Percentiles rank a stretch among this genome's conserved stretches.
phyloP scores from a whole-genome alignment of 2,797 vertebrate genomes.

The Girardinus metallicus region DNA sequence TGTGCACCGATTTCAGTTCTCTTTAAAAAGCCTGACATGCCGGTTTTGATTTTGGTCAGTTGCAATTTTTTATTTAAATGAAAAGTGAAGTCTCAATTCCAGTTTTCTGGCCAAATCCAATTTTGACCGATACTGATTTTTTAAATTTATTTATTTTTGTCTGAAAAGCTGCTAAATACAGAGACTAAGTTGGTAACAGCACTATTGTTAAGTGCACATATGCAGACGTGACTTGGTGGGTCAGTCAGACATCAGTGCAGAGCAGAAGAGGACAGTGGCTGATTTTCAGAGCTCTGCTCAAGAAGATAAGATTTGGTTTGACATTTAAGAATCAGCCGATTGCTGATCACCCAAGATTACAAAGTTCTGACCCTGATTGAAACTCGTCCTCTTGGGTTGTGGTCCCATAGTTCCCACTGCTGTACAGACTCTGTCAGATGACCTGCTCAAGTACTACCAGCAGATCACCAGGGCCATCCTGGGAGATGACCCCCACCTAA shows the following conservation, averaged over 20 bases:
- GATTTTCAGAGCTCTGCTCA: background rate
- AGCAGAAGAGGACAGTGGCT: background rate
- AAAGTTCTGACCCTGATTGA: background rate
- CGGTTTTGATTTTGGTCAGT: too few relatives aligned
- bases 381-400: background rate
- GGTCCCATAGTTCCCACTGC: slow-evolving; percentile 85
- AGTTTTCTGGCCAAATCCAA: too few relatives aligned
- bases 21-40: too few relatives aligned
- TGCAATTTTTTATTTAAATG: too few relatives aligned
- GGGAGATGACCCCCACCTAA: slow-evolving; percentile 91
- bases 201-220: too few relatives aligned
- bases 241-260: background rate
- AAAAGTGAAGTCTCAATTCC: too few relatives aligned
- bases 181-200: too few relatives aligned
- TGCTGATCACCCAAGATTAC: background rate
- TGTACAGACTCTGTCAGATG: slow-evolving; percentile 89
- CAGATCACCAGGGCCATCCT: slow-evolving; percentile 91
- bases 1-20: too few relatives aligned
- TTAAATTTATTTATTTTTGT: too few relatives aligned
- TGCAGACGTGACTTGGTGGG: too few relatives aligned
- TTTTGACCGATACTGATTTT: too few relatives aligned
- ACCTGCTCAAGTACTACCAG: slow-evolving; percentile 94
- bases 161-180: too few relatives aligned
- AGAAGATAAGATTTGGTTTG: background rate
- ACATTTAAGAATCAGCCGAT: background rate